phyloP scores from a whole-genome alignment of 2,797 vertebrate species.

The Clarias pachynema region DNA sequence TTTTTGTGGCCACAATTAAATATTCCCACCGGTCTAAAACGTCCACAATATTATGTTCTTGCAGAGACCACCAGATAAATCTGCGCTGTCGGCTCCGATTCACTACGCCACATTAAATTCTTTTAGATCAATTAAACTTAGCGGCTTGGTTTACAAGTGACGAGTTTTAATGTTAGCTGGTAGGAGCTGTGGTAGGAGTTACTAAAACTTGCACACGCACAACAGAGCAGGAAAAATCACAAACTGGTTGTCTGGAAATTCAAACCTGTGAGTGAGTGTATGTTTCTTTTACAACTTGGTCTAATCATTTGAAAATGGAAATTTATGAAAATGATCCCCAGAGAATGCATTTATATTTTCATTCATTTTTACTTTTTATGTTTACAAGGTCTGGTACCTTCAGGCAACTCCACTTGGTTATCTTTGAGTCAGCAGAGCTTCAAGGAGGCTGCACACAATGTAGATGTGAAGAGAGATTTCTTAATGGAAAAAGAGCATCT shows the following conservation, averaged over 20 bases:
- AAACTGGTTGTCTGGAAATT: constrained; percentile 64
- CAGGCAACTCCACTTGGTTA: neutral
- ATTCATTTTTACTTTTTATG: neutral
- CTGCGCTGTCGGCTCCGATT: constrained; percentile 79
- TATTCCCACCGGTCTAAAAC: constrained; percentile 74
- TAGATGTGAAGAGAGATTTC: neutral
- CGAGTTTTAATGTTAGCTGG: constrained; percentile 71
- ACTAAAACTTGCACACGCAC: constrained; percentile 67
- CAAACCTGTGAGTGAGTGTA: constrained; percentile 8
- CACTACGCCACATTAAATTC: constrained; percentile 84
- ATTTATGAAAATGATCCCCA: constrained; percentile 11
- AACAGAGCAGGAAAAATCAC: constrained; percentile 56
- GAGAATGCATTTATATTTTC: neutral
- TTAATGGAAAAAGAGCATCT: neutral
- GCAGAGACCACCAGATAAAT: constrained; percentile 76
- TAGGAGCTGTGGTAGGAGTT: constrained; percentile 59
- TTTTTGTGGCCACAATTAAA: constrained; percentile 80
- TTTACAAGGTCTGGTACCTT: neutral
- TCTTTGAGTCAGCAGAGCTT: neutral
- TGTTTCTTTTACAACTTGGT: constrained; percentile 23
- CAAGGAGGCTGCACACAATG: neutral
- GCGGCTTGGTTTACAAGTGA: constrained; percentile 82
- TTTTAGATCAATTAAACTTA: constrained; percentile 84
- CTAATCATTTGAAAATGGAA: constrained; percentile 11
- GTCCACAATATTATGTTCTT: constrained; percentile 80